phyloP scores from a whole-genome alignment of 2,797 vertebrate genomes.

The Helostoma temminkii region DNA sequence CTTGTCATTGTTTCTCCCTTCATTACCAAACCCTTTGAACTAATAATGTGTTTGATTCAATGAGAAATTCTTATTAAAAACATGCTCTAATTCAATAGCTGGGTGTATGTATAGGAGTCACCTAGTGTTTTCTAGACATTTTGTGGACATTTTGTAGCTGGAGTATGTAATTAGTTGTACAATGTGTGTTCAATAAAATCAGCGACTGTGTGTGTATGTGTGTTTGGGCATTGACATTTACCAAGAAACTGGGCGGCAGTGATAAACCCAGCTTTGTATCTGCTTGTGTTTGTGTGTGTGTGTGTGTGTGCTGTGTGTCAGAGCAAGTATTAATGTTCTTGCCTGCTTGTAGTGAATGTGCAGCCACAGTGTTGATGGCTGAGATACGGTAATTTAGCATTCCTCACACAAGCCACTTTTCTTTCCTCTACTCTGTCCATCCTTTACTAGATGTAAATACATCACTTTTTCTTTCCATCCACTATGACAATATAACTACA shows the following conservation, averaged over 20 bases:
- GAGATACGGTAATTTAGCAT: not conserved
- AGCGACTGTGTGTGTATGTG: slow-evolving; percentile 1
- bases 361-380: not conserved
- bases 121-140: not conserved
- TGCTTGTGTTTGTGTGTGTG: too few species aligned
- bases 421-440: not conserved
- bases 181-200: not conserved
- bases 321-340: not conserved
- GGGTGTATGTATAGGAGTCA: slow-evolving; percentile 8
- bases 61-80: too few species aligned
- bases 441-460: not conserved
- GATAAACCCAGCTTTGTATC: not conserved
- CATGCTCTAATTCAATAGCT: too few species aligned
- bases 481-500: too few species aligned
- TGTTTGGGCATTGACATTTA: slow-evolving; percentile 8
- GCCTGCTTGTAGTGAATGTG: not conserved
- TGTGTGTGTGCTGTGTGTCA: too few species aligned
- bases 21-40: slow-evolving; percentile 35
- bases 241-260: not conserved
- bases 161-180: slow-evolving; percentile 3
- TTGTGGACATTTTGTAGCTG: not conserved
- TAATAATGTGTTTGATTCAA: slow-evolving; percentile 21
- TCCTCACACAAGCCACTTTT: not conserved
- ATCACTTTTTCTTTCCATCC: too few species aligned
- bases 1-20: slow-evolving; percentile 6